Conservation (phyloP, 2,797 vertebrate species). For the Myripristis murdjan region DNA sequence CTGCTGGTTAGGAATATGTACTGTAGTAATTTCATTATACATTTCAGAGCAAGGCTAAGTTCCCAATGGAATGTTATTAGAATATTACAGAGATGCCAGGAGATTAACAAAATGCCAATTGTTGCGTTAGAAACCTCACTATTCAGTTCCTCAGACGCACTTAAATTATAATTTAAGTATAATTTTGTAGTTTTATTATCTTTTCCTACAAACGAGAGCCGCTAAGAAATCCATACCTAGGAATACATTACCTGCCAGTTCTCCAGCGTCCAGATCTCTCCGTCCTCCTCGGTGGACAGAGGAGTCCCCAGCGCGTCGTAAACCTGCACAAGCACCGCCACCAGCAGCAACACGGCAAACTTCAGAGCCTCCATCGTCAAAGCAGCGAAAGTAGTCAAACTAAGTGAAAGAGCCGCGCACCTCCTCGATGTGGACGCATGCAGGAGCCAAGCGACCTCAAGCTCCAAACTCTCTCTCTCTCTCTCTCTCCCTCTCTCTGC, state of each 20-base stretch:
- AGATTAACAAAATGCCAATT: no score
- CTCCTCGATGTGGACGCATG: slow-evolving; percentile 22
- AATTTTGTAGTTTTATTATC: no score
- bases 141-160: no score
- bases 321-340: slow-evolving; percentile 68
- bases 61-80: no score
- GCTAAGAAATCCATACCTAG: neutral
- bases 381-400: neutral
- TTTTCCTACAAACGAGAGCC: no score
- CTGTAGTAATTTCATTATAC: no score
- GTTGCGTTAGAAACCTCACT: no score
- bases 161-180: no score
- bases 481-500: no score
- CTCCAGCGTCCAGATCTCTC: slow-evolving; percentile 68
- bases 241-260: slow-evolving; percentile 75
- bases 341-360: slow-evolving; percentile 62
- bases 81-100: no score
- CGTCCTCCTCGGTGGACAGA: slow-evolving; percentile 53
- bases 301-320: slow-evolving; percentile 58
- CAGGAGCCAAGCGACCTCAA: slow-evolving; percentile 12
- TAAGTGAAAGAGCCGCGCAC: neutral
- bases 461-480: neutral
- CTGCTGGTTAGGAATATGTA: no score
- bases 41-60: no score
- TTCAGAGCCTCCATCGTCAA: slow-evolving; percentile 75